Base-by-base conservation (phyloP, 2,113 vertebrate species). In the Rhynchomys soricoides region DNA sequence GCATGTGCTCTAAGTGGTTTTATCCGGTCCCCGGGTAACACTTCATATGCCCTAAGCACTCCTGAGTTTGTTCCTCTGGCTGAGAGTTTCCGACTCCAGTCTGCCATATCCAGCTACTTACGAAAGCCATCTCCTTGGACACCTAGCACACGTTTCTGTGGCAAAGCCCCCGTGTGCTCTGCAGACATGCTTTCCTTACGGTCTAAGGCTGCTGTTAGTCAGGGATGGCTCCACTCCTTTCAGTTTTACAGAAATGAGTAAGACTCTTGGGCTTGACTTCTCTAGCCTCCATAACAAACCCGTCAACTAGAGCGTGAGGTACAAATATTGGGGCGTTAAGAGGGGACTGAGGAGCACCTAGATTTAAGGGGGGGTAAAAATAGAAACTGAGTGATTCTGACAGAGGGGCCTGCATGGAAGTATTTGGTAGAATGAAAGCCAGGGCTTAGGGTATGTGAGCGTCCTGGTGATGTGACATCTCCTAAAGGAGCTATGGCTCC, bases 401-500 rank as follows among this genome's bases (percentile, higher is more conserved):
- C 2, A 48, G 45, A 81, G 77, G 31, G 9, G 2, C 43, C 62
- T 85, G 10, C 16, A 55, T 26, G 21, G 62, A 43, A 82, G 29
- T 37, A 50, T 83, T 83, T 82, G 57, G 52, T 71, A 57, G 22
- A 34, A n/a, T 93, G 93, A 90, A 79, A 90, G 73, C 40, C n/a
- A 87, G 81, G 92, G 45, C 70, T 55, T 22, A 86, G 52, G 19
- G 12, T 9, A 2, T 19, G 0, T 78, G 57, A 52, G 66, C 21
- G 12, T 55, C 59, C 43, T 22, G 29, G 22, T 29, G 17, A 26
- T 40, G 26, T 50, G 92, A 92, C 74, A 34, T n/a, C 21, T 34
- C 19, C 17, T 52, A 21, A 31, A 31, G 82, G 57, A 92, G 45
- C 77, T 55, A 4, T 37, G 82, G 1, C 21, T 17, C 78, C 1